A percentile compares a stretch with the other conserved stretches of the same genome.
Evolutionary conservation across 2,113 vertebrate genomes (phyloP).

Genomic region (Cyprinus carpio): DNA sequence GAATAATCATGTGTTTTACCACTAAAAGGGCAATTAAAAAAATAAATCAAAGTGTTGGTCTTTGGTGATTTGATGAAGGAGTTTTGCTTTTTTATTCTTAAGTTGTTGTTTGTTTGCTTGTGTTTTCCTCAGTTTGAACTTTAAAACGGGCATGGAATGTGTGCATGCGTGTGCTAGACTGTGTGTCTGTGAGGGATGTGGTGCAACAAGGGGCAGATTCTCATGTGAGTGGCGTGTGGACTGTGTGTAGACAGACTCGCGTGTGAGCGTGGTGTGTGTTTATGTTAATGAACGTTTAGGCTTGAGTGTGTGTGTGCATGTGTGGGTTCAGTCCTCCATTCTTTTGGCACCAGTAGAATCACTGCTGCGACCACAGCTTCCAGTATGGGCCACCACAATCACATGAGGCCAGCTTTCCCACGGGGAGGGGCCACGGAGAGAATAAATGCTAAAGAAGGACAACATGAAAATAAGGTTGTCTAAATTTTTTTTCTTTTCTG

Average conservation of each 20-base stretch:
- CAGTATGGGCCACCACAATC: slow-evolving; percentile 77
- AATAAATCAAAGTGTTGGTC: slow-evolving; percentile 4
- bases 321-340: slow-evolving; percentile 58
- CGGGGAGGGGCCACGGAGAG: slow-evolving; percentile 66
- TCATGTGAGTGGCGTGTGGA: slow-evolving; percentile 43
- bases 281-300: slow-evolving; percentile 49
- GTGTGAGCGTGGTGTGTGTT: slow-evolving; percentile 55
- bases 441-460: slow-evolving; percentile 10
- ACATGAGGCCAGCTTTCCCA: slow-evolving; percentile 76
- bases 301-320: slow-evolving; percentile 39
- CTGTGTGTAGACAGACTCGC: slow-evolving; percentile 49
- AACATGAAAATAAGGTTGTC: slow-evolving; percentile 1
- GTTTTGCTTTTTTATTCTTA: background rate
- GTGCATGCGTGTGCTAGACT: slow-evolving; percentile 45
- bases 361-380: slow-evolving; percentile 75
- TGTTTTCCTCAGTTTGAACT: slow-evolving; percentile 7
- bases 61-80: background rate
- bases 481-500: too few species aligned
- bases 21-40: slow-evolving; percentile 8
- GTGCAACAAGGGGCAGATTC: slow-evolving; percentile 22
- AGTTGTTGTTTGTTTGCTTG: slow-evolving; percentile 12
- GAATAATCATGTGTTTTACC: slow-evolving; percentile 17
- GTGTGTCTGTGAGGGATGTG: slow-evolving; percentile 49
- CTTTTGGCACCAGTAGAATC: slow-evolving; percentile 72
- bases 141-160: slow-evolving; percentile 36